A percentile compares a stretch with the other conserved stretches of the same genome.
Conservation (phyloP, 2,888 invertebrate species). For the Drosophila yooni region DNA sequence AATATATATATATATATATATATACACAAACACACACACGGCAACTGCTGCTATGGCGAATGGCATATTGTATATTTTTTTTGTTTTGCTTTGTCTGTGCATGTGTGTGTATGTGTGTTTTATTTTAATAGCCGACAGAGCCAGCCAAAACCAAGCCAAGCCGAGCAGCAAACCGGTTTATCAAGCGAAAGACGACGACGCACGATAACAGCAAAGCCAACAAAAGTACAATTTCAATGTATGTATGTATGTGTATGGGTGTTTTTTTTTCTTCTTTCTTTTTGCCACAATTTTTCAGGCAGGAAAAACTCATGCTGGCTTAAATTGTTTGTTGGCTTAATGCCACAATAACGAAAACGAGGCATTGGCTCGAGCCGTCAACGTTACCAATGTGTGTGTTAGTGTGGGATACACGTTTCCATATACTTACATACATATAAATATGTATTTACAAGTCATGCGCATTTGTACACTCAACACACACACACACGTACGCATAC, state of each 20-base stretch:
- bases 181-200: conserved; percentile 61
- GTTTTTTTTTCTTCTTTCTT: conserved; percentile 38
- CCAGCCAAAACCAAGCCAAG: conserved; percentile 40
- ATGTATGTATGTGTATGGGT: conserved; percentile 41
- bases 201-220: conserved; percentile 67
- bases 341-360: conserved; percentile 72
- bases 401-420: conserved; percentile 62
- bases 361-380: conserved; percentile 63
- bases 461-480: conserved; percentile 55
- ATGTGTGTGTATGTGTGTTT: neutral
- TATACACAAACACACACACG: neutral
- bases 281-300: conserved; percentile 74
- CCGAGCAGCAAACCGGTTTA: conserved; percentile 70
- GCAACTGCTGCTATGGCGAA: conserved; percentile 37
- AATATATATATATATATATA: too few relatives aligned
- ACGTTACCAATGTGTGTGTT: conserved; percentile 23
- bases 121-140: conserved; percentile 19
- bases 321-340: conserved; percentile 80
- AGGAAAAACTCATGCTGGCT: conserved; percentile 76
- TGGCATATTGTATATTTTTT: conserved; percentile 43
- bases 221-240: conserved; percentile 64
- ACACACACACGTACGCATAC: conserved; percentile 13
- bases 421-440: conserved; percentile 42
- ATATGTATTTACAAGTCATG: conserved; percentile 62
- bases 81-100: conserved; percentile 1